Evolutionary conservation across 2,797 vertebrate species (phyloP).

Genomic region (Micropoecilia bifurca): DNA sequence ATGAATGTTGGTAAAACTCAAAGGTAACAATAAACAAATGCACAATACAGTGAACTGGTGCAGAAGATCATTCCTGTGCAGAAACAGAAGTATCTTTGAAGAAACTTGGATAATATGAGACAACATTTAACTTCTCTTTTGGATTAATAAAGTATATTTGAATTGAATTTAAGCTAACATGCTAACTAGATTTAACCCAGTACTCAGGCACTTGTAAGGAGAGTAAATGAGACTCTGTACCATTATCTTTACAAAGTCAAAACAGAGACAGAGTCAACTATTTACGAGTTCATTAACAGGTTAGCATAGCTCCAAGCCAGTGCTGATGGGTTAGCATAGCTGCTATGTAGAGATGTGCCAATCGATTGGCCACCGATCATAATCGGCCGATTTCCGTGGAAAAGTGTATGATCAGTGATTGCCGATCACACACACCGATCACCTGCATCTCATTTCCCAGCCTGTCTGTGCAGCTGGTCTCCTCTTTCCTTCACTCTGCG

Average conservation of each 20-base stretch:
- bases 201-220: neutral
- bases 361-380: no score
- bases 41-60: neutral
- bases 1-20: neutral
- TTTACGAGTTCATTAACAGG: neutral
- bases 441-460: no score
- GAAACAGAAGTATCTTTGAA: neutral
- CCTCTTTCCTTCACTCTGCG: no score
- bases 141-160: no score
- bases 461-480: no score
- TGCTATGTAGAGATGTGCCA: no score
- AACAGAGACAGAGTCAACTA: neutral
- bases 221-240: neutral
- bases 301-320: no score
- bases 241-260: neutral
- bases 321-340: no score
- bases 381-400: no score
- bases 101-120: neutral
- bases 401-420: no score
- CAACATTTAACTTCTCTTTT: no score
- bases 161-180: neutral
- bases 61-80: neutral
- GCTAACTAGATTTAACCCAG: neutral
- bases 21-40: neutral
- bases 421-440: no score